Conservation (phyloP, 2,888 invertebrate genomes). For the Helleia helle region DNA sequence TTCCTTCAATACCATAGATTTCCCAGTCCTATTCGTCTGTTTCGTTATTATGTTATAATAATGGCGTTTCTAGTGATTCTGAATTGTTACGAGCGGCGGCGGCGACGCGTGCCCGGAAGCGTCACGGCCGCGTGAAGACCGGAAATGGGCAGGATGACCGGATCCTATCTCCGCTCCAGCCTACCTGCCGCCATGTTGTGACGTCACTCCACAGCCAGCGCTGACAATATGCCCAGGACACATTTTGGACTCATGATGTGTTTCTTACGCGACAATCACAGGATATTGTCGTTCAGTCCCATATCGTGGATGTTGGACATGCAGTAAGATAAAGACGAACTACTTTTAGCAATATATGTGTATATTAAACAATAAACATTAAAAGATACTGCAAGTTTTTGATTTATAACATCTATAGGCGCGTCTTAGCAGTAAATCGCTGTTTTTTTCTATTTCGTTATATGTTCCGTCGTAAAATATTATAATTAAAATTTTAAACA, state of each 20-base stretch:
- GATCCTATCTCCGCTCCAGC: constrained; percentile 71
- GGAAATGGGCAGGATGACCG: constrained; percentile 75
- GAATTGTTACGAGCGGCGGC: constrained; percentile 42
- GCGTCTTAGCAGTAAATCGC: too few relatives aligned
- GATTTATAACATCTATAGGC: too few relatives aligned
- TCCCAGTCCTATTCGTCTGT: too few relatives aligned
- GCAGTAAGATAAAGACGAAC: background rate
- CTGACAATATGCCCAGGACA: constrained; percentile 24
- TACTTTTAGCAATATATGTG: too few relatives aligned
- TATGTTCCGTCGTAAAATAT: too few relatives aligned
- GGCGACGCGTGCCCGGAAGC: constrained; percentile 71
- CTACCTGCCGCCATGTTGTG: constrained; percentile 66
- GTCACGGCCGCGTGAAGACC: constrained; percentile 74
- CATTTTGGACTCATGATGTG: constrained; percentile 20
- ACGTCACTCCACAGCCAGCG: constrained; percentile 55
- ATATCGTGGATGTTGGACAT: background rate
- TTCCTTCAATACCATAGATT: too few relatives aligned
- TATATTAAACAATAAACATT: too few relatives aligned
- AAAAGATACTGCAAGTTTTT: too few relatives aligned
- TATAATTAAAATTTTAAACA: too few relatives aligned
- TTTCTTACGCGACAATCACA: background rate
- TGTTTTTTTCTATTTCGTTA: too few relatives aligned
- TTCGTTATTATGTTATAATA: too few relatives aligned
- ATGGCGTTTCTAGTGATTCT: constrained; percentile 37
- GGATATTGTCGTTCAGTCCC: constrained; percentile 1